Conservation (phyloP, 2,113 vertebrate species). For the Indicator indicator region DNA sequence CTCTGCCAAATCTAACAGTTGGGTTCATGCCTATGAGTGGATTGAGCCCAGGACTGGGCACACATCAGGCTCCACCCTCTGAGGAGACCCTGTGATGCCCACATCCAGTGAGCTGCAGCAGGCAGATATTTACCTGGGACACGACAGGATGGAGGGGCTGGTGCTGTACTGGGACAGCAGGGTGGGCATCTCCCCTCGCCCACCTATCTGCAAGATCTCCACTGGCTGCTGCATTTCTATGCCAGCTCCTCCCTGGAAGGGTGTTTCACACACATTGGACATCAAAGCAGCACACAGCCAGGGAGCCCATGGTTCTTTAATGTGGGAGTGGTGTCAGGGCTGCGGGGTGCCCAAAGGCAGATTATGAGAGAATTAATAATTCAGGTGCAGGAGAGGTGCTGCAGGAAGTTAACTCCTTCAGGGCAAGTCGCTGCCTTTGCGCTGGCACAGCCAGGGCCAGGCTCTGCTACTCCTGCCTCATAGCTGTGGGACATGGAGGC, state of each 20-base stretch:
- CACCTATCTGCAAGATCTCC: neutral
- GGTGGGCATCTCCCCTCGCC: rapidly evolving
- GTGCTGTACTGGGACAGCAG: neutral
- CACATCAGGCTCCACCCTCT: neutral
- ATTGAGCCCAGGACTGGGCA: neutral
- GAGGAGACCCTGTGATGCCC: neutral
- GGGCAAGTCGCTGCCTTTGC: rapidly evolving
- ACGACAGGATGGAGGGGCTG: neutral
- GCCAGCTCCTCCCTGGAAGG: slow-evolving; percentile 26
- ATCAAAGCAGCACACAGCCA: slow-evolving; percentile 44
- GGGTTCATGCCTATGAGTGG: neutral
- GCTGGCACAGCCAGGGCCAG: rapidly evolving
- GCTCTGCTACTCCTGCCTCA: rapidly evolving
- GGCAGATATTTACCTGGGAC: neutral
- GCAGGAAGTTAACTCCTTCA: slow-evolving; percentile 48
- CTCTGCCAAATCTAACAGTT: neutral
- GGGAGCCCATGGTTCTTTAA: slow-evolving; percentile 39
- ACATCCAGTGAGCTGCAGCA: neutral
- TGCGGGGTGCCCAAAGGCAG: slow-evolving; percentile 46
- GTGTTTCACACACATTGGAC: slow-evolving; percentile 51
- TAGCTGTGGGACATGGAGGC: neutral
- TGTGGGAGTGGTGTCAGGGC: slow-evolving; percentile 50
- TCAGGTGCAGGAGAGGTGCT: slow-evolving; percentile 32
- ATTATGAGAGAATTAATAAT: slow-evolving; percentile 67
- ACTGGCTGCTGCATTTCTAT: neutral